Evolutionary conservation across 2,888 invertebrate species (phyloP), one percentile per base, ranked within the genome.

Genomic region (Leptogaster cylindrica): DNA sequence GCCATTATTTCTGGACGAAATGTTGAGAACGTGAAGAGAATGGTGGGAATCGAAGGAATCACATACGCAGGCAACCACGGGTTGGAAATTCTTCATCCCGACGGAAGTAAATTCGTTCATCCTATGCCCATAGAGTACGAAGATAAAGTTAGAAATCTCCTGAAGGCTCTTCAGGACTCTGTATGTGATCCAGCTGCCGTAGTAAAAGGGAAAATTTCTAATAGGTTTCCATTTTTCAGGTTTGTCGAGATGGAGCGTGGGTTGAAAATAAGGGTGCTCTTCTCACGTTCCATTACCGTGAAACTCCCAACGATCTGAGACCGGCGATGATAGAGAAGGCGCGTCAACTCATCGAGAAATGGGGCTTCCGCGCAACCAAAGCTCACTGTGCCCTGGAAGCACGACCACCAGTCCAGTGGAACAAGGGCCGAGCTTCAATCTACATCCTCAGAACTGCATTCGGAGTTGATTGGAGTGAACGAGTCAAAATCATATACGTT

Each of bases 31-130:
- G 93, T 94, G 0, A 93, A 91, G 76, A 85, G 90, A 73, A 94
- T 93, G 93, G 94, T 94, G 51, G 93, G 93, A 12, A 93, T 94
- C 70, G 92, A 93, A 73, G 92, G 92, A 68, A 92, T 94, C 68
- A 94, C 94, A 0, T 94, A 94, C 77, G 94, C 94, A 0, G 94
- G 94, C 28, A 93, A 91, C 80, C 93, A 94, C 76, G 94, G 93
- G 0, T 78, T 94, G 69, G 93, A 94, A 82, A 93, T 94, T 75
- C 79, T 93, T 8, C 94, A 94, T 79, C 93, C 94, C 0, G 94
- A 94, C 75, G 93, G 93, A 65, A 93, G 91, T 75, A 92, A 90
- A 81, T 94, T 94, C 77, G 91, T 93, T 0, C 93, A 93, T 79
- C 93, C 94, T 0, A 93, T 94, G 92, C 94, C 94, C 0, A 86